Evolutionary conservation across 2,888 invertebrate genomes (phyloP).

Genomic region (Pristionchus entomophagus): DNA sequence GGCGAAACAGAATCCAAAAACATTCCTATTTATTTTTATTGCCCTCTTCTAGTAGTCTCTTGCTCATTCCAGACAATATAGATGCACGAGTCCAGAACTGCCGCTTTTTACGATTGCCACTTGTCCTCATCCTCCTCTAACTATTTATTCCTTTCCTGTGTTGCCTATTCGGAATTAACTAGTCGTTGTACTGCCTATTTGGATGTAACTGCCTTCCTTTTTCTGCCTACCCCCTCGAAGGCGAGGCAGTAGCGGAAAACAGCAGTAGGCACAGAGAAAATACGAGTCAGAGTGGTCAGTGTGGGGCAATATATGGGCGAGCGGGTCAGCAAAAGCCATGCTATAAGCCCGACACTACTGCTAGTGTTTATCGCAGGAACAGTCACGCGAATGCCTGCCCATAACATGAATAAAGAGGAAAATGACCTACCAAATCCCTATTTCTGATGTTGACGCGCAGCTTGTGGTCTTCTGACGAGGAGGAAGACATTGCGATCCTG

Average conservation of each 20-base stretch:
- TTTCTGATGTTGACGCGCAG: slow-evolving; percentile 46
- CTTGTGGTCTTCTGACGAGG: slow-evolving; percentile 43
- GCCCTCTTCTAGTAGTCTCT: too few relatives aligned
- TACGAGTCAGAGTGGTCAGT: background rate
- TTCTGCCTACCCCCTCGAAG: background rate
- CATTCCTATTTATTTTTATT: background rate
- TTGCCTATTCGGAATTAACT: background rate
- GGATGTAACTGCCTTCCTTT: slow-evolving; percentile 26
- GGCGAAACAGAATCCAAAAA: too few relatives aligned
- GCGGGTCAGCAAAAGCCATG: background rate
- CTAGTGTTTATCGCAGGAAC: too few relatives aligned
- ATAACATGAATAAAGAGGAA: too few relatives aligned
- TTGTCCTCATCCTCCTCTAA: background rate
- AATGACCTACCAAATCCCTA: slow-evolving; percentile 26
- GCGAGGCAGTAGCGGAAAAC: background rate
- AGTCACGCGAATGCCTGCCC: background rate
- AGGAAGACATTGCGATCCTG: slow-evolving; percentile 25
- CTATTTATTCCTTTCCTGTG: slow-evolving; percentile 1
- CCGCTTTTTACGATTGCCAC: background rate
- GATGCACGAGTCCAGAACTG: too few relatives aligned
- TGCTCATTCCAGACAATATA: too few relatives aligned
- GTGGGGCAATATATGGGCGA: background rate
- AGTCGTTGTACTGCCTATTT: background rate
- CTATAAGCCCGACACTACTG: background rate
- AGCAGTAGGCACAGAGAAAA: background rate